Conservation (phyloP, 2,888 invertebrate species). For the Tanaodytes sp. region DNA sequence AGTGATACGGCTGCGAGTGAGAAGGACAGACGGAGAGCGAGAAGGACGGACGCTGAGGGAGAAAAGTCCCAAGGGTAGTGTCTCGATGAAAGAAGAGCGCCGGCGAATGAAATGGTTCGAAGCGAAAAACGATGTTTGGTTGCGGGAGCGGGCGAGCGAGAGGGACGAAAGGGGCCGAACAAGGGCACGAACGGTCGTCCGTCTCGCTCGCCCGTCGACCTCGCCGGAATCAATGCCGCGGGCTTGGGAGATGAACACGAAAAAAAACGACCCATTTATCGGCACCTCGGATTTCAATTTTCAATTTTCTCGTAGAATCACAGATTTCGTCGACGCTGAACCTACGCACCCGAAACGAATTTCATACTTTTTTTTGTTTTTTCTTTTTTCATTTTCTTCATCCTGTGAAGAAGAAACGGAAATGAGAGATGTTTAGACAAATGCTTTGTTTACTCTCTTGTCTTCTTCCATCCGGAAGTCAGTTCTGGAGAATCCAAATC, state of each 20-base stretch:
- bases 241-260: constrained; percentile 37
- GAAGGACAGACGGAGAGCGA: background rate
- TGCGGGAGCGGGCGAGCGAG: constrained; percentile 11
- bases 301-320: no score
- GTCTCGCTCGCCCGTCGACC: constrained; percentile 25
- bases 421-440: no score
- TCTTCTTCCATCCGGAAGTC: no score
- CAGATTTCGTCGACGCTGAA: no score
- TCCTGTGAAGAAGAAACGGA: no score
- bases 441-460: no score
- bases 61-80: constrained; percentile 46
- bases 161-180: constrained; percentile 1
- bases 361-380: no score
- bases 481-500: no score
- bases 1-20: no score
- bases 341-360: no score
- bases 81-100: constrained; percentile 25
- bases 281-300: no score
- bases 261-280: constrained; percentile 24
- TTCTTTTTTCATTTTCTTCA: no score
- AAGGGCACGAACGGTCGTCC: background rate
- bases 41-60: constrained; percentile 34
- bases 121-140: constrained; percentile 51
- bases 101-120: constrained; percentile 41
- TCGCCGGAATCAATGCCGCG: constrained; percentile 42